Evolutionary conservation across 2,113 vertebrate genomes (phyloP).

Genomic region (Conger conger): DNA sequence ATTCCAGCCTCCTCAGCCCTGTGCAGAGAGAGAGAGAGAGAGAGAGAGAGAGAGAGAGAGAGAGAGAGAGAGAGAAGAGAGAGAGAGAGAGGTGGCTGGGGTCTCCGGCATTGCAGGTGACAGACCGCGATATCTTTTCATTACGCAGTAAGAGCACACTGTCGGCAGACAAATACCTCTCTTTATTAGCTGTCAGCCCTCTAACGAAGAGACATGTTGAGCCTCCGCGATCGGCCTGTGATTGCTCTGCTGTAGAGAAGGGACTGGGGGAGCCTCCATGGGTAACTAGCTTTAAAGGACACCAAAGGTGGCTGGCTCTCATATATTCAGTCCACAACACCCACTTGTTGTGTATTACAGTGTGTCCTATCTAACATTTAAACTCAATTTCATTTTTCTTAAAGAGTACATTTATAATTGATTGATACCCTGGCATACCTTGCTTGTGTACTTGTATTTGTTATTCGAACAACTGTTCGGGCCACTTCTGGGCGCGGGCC

Average conservation of each 20-base stretch:
- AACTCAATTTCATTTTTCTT: too few relatives aligned
- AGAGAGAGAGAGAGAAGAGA: background rate
- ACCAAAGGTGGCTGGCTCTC: too few relatives aligned
- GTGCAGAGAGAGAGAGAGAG: background rate
- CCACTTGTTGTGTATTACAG: background rate
- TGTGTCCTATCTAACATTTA: background rate
- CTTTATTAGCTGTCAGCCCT: slow-evolving; percentile 28
- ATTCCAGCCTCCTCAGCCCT: background rate
- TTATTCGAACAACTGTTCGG: background rate
- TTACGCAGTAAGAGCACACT: slow-evolving; percentile 24
- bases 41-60: background rate
- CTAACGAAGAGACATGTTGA: slow-evolving; percentile 28
- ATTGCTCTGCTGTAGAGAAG: slow-evolving; percentile 13
- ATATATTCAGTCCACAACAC: background rate
- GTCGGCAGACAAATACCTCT: slow-evolving; percentile 13
- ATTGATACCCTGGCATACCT: too few relatives aligned
- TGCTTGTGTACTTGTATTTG: background rate
- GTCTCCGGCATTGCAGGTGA: background rate
- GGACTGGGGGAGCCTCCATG: background rate
- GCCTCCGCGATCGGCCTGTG: slow-evolving; percentile 4
- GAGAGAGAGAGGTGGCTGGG: background rate
- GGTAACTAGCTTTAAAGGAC: too few relatives aligned
- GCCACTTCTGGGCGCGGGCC: too few relatives aligned
- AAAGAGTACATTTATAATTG: too few relatives aligned
- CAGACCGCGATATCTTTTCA: slow-evolving; percentile 22